phyloP scores from a whole-genome alignment of 2,888 invertebrate genomes.

The Phoronis australis region DNA sequence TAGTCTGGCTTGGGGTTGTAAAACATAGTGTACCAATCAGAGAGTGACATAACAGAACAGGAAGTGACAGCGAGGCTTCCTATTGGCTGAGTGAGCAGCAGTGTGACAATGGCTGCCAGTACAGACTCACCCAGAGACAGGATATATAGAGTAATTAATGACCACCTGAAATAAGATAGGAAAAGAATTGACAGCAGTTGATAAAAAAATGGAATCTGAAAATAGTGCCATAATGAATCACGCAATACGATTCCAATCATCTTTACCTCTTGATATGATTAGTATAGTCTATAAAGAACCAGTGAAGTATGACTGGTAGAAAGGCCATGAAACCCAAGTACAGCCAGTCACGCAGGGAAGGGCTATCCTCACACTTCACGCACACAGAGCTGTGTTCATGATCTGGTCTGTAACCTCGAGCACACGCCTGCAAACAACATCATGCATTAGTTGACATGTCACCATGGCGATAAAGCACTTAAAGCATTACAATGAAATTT shows the following conservation, averaged over 20 bases:
- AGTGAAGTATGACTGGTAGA: conserved; percentile 79
- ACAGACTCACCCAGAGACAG: conserved; percentile 79
- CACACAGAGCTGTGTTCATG: conserved; percentile 67
- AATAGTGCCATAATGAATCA: not conserved
- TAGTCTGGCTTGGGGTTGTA: conserved; percentile 93
- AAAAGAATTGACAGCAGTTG: not conserved
- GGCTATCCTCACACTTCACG: conserved; percentile 67
- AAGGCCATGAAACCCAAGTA: conserved; percentile 91
- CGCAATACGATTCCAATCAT: not conserved
- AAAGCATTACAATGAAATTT: no score
- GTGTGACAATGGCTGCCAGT: conserved; percentile 69
- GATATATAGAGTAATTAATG: conserved; percentile 70
- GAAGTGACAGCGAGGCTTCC: conserved; percentile 72
- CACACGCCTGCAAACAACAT: conserved; percentile 45
- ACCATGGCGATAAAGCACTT: no score
- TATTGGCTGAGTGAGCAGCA: conserved; percentile 76
- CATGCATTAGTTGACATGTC: no score
- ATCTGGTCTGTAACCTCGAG: conserved; percentile 63
- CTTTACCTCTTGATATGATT: conserved; percentile 67
- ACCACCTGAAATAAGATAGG: conserved; percentile 56
- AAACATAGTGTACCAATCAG: conserved; percentile 95
- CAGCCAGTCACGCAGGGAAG: conserved; percentile 84
- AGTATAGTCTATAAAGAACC: conserved; percentile 79
- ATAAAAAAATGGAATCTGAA: not conserved
- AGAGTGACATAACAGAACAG: conserved; percentile 72